phyloP scores from a whole-genome alignment of 2,888 invertebrate species.

The Margaritifera margaritifera region DNA sequence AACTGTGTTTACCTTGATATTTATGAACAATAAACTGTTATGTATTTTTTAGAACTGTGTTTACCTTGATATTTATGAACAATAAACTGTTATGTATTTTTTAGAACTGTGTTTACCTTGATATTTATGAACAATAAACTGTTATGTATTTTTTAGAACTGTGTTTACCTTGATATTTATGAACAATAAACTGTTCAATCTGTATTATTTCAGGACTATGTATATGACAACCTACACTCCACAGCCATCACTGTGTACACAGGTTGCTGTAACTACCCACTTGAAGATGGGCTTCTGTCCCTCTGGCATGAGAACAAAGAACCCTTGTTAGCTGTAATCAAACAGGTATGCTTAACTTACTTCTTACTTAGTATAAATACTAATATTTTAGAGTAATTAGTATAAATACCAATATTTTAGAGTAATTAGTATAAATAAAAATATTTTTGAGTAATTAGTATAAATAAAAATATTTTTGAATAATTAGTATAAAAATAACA shows the following conservation, averaged over 20 bases:
- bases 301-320: slow-evolving; percentile 52
- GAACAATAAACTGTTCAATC: background rate
- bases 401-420: too few species aligned
- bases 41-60: background rate
- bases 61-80: too few species aligned
- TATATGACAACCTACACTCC: slow-evolving; percentile 43
- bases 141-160: background rate
- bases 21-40: background rate
- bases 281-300: slow-evolving; percentile 38
- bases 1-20: too few species aligned
- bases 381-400: too few species aligned
- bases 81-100: background rate
- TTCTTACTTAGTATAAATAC: background rate
- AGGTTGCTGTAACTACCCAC: slow-evolving; percentile 59
- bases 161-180: background rate
- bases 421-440: too few species aligned
- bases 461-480: too few species aligned
- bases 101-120: too few species aligned
- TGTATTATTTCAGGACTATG: slow-evolving; percentile 47
- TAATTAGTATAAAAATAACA: too few species aligned
- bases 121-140: background rate
- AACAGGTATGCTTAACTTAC: slow-evolving; percentile 46
- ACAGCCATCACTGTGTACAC: slow-evolving; percentile 55
- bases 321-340: slow-evolving; percentile 50
- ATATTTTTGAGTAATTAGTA: too few species aligned